Evolutionary conservation across 2,888 invertebrate genomes (phyloP), one percentile per base, ranked within the genome.

Genomic region (Augiades crinisus): DNA sequence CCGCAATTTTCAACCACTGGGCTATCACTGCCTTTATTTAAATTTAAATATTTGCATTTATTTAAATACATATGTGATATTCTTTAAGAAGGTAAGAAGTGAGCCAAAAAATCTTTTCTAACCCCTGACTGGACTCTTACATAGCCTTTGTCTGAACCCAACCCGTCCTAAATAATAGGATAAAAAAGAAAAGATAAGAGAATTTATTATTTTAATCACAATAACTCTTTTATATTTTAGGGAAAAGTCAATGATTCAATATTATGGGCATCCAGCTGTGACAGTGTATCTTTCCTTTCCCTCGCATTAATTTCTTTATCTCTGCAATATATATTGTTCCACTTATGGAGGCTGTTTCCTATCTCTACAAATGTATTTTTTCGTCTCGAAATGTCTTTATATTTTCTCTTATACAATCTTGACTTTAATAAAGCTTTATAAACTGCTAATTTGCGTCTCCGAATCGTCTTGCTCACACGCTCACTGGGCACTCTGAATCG

Each of bases 281-380:
- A 21, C 34, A 8, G 16, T 45, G 14, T 45, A 34, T 45, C 34
- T 45, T 45, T 34, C 12, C 22, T 47, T 47, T 40, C 31, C 47
- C 21, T 40, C 10, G 40, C 47, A 40, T 31, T 47, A 30, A 47
- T 47, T 47, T 30, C 22, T 33, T 47, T 47, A 47, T 47, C 47
- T 40, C 31, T 22, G 22, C 47, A 40, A 40, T 40, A 47, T 47
- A 22, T 47, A 40, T 47, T 31, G 47, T 47, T 31, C 47, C 47
- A 47, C 47, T 47, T 47, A 47, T 31, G 31, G 16, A 21, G 38
- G 47, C 16, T 14, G 38, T 47, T 47, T 38, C 47, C 38, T 47
- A 38, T 47, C 37, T 47, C 21, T 37, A 30, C 27, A 47, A 47
- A 47, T 40, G 31, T 19, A 21, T 47, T 45, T 44, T 24, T 34